A percentile compares a stretch with the other conserved stretches of the same genome.
Evolutionary conservation across 64 coral and sea anemone genomes (phyloP).

Genomic region (Porites australiensis): DNA sequence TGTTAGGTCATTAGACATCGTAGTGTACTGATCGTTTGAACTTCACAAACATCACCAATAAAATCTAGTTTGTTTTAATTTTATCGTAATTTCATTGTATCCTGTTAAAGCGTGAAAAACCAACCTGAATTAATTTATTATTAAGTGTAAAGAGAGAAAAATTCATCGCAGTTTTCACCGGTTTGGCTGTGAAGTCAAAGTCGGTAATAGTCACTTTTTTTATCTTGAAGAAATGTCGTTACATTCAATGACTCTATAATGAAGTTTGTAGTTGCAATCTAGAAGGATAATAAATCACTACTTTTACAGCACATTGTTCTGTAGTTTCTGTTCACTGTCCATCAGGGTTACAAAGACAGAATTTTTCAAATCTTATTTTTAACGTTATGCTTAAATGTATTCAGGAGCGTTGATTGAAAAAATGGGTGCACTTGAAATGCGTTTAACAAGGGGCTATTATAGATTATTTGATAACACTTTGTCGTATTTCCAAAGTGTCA

Average conservation of each 20-base stretch:
- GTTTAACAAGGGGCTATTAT: conserved; percentile 25
- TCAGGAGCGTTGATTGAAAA: not conserved
- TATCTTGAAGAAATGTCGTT: not conserved
- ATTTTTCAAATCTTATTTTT: too few relatives aligned
- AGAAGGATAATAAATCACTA: not conserved
- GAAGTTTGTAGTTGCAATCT: not conserved
- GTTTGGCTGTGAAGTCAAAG: not conserved
- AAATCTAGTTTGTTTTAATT: too few relatives aligned
- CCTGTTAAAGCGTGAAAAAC: too few relatives aligned
- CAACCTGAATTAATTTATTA: too few relatives aligned
- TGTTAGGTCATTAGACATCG: too few relatives aligned
- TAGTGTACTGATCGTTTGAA: too few relatives aligned
- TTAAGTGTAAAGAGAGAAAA: too few relatives aligned
- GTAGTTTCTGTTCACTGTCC: not conserved
- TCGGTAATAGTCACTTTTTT: conserved; percentile 5
- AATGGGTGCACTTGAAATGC: conserved; percentile 17
- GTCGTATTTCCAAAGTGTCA: conserved; percentile 34
- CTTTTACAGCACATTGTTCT: not conserved
- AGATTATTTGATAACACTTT: not conserved
- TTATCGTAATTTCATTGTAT: too few relatives aligned
- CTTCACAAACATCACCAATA: too few relatives aligned
- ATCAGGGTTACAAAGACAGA: too few relatives aligned
- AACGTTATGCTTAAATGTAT: too few relatives aligned
- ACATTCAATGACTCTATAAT: not conserved
- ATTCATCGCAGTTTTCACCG: not conserved